phyloP scores from a whole-genome alignment of 2,797 vertebrate species.

The Microchirus variegatus region DNA sequence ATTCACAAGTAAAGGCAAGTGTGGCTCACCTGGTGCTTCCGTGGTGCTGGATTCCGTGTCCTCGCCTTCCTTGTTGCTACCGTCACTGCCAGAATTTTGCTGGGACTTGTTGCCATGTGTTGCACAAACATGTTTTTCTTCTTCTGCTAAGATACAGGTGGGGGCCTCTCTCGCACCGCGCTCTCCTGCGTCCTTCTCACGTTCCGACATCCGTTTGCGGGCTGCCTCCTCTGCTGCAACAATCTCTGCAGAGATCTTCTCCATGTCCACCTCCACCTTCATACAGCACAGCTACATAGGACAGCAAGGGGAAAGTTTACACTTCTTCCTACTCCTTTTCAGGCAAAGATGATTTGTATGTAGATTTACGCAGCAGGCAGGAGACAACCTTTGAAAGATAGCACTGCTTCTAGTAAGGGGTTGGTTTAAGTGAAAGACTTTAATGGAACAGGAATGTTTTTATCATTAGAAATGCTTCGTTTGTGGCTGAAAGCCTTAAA shows the following conservation, averaged over 20 bases:
- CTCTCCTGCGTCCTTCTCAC: conserved; percentile 90
- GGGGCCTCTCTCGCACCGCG: conserved; percentile 76
- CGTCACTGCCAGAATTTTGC: conserved; percentile 45
- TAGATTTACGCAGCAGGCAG: too few species aligned
- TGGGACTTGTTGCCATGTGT: conserved; percentile 70
- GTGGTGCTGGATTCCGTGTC: conserved; percentile 49
- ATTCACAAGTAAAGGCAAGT: background rate
- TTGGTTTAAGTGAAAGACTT: too few species aligned
- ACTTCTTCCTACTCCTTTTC: too few species aligned
- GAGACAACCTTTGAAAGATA: too few species aligned
- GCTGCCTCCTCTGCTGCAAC: conserved; percentile 94
- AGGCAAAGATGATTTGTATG: too few species aligned
- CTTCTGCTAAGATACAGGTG: conserved; percentile 75
- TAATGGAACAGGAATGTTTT: too few species aligned
- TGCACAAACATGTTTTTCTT: conserved; percentile 78
- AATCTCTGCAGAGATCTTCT: conserved; percentile 97
- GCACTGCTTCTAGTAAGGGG: too few species aligned
- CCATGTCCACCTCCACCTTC: conserved; percentile 99
- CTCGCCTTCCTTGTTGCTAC: conserved; percentile 64
- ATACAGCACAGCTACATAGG: conserved; percentile 87
- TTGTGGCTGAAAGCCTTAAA: too few species aligned
- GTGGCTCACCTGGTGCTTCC: conserved; percentile 61
- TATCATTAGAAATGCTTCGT: too few species aligned
- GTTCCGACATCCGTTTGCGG: conserved; percentile 88
- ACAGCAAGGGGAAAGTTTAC: background rate